These are phyloP conservation scores for Catamblyrhynchus diadema DNA, from an alignment of 2,797 vertebrate genomes.

Conservation along the genomic window DNA sequence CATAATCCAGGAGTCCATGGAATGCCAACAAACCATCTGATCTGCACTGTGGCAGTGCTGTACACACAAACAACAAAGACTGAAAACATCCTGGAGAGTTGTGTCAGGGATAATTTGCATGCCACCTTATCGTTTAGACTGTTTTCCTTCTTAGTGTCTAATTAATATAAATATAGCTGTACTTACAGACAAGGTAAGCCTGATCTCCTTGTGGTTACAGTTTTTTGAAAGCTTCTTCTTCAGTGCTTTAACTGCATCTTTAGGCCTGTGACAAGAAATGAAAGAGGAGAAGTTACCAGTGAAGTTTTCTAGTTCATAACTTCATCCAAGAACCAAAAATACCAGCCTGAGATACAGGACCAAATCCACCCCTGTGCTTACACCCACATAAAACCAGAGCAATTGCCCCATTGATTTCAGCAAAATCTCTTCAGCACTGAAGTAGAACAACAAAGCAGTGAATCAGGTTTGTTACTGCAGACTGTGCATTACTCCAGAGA, in stretches of 20 bases:
- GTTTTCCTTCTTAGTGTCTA: slow-evolving; percentile 21
- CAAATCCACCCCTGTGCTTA: neutral
- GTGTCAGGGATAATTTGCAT: slow-evolving; percentile 29
- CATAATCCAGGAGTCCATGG: neutral
- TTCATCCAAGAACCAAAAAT: slow-evolving; percentile 13
- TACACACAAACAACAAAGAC: slow-evolving; percentile 12
- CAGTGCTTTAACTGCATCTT: slow-evolving; percentile 78
- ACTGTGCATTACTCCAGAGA: neutral
- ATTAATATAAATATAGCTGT: slow-evolving; percentile 46
- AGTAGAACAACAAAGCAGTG: neutral
- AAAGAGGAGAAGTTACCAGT: neutral
- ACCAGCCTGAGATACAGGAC: neutral
- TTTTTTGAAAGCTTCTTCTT: slow-evolving; percentile 81
- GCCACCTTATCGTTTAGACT: slow-evolving; percentile 42
- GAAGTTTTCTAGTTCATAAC: neutral
- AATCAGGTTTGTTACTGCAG: neutral
- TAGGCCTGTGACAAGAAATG: slow-evolving; percentile 67
- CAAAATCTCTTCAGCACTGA: neutral
- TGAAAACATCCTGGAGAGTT: slow-evolving; percentile 8
- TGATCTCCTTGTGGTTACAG: slow-evolving; percentile 80
- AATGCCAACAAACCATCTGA: neutral
- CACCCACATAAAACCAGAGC: slow-evolving; percentile 16
- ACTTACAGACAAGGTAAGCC: slow-evolving; percentile 79
- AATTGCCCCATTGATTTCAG: neutral
- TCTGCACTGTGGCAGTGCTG: neutral